Conservation (phyloP, 1,140 invertebrate species). For the Drosophila simulans region DNA sequence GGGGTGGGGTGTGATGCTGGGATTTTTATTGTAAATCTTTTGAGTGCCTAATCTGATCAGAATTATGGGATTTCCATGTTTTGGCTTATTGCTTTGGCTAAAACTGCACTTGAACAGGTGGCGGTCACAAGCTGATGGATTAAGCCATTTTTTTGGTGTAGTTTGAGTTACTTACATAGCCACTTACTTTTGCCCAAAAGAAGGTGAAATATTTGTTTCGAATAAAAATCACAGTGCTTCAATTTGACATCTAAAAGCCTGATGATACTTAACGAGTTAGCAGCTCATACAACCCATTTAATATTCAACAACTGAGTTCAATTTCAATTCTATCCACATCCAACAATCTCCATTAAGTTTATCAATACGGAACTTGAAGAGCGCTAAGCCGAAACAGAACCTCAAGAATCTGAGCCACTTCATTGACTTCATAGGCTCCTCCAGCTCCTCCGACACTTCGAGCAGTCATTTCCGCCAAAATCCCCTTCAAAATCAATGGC, state of each 20-base stretch:
- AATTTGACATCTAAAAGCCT: not conserved
- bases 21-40: conserved; percentile 40
- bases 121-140: not conserved
- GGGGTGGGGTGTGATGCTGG: conserved; percentile 22
- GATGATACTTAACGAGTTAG: not conserved
- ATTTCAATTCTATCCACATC: conserved; percentile 3
- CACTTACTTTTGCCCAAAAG: not conserved
- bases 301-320: conserved; percentile 21
- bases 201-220: too few relatives aligned
- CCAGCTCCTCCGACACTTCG: conserved; percentile 7
- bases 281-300: conserved; percentile 4
- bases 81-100: not conserved
- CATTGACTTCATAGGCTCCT: conserved; percentile 8
- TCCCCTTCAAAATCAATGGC: conserved; percentile 32
- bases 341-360: conserved; percentile 24
- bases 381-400: conserved; percentile 12
- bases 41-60: conserved; percentile 46
- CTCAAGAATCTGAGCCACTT: conserved; percentile 18
- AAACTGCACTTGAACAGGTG: conserved; percentile 12
- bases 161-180: too few relatives aligned
- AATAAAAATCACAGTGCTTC: not conserved
- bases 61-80: conserved; percentile 39
- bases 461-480: conserved; percentile 39
- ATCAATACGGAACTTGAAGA: conserved; percentile 28
- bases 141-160: too few relatives aligned